A percentile compares a stretch with the other conserved stretches of the same genome.
Evolutionary conservation across 1,140 invertebrate species (phyloP).

Genomic region (Cyphomyrmex costatus): DNA sequence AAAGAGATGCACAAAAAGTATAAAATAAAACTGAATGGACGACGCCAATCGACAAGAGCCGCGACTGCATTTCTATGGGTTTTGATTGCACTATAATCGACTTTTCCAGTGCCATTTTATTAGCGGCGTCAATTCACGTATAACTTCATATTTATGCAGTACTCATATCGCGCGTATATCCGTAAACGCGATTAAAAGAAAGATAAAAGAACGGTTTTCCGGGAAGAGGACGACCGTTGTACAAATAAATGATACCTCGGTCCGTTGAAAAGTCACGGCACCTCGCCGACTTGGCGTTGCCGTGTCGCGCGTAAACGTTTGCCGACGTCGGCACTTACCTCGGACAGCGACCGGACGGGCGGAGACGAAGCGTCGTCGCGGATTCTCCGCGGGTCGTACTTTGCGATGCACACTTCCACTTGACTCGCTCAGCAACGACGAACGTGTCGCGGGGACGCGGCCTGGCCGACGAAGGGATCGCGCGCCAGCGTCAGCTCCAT

Average conservation of each 20-base stretch:
- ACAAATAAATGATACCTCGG: not conserved
- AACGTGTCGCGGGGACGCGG: constrained; percentile 19
- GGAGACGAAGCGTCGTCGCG: constrained; percentile 17
- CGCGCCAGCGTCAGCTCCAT: constrained; percentile 34
- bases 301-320: not conserved
- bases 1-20: not conserved
- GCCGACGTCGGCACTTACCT: constrained; percentile 32
- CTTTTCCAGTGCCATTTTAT: not conserved
- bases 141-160: not conserved
- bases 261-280: not conserved
- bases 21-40: not conserved
- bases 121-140: not conserved
- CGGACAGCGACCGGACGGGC: not conserved
- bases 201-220: not conserved
- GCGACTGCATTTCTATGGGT: not conserved
- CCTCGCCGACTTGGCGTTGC: not conserved
- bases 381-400: not conserved
- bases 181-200: not conserved
- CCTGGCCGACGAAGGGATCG: constrained; percentile 20
- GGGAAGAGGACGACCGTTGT: not conserved
- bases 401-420: not conserved
- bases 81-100: not conserved
- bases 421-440: constrained; percentile 2
- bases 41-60: not conserved
- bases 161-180: not conserved